Percentiles rank a stretch among this genome's conserved stretches.
Conservation (phyloP, 2,888 invertebrate species). For the Monopis laevigella region DNA sequence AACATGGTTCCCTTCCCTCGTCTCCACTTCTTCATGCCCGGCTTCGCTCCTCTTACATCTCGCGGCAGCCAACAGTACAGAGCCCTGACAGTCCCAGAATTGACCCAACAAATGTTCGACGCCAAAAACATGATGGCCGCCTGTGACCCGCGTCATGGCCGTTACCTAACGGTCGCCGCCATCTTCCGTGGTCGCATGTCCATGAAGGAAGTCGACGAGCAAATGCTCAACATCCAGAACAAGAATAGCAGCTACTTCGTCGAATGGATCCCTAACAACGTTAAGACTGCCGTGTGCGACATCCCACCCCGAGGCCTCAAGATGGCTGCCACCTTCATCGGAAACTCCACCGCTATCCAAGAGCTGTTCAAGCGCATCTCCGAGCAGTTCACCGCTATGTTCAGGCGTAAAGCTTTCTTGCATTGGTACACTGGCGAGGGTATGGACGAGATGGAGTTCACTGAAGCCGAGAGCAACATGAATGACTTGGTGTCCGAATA, state of each 20-base stretch:
- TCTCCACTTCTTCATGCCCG: constrained; percentile 91
- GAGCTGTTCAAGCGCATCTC: constrained; percentile 92
- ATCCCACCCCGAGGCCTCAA: constrained; percentile 89
- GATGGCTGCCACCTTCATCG: constrained; percentile 95
- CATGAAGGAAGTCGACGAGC: constrained; percentile 90
- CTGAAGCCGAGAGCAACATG: constrained; percentile 96
- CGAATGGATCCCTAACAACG: constrained; percentile 89
- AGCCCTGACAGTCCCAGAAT: constrained; percentile 86
- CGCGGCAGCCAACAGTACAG: constrained; percentile 90
- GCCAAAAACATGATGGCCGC: constrained; percentile 97
- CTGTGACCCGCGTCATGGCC: constrained; percentile 88
- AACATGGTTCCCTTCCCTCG: constrained; percentile 88
- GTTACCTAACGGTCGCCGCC: constrained; percentile 88
- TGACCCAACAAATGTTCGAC: constrained; percentile 89
- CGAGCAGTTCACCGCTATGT: constrained; percentile 95
- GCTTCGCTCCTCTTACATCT: constrained; percentile 84
- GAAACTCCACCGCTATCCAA: constrained; percentile 92
- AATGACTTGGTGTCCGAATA: constrained; percentile 93
- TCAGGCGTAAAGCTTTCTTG: constrained; percentile 95
- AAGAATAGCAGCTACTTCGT: constrained; percentile 80
- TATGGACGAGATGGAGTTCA: constrained; percentile 98
- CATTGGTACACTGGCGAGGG: constrained; percentile 98
- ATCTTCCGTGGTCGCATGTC: constrained; percentile 91
- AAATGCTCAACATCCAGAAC: constrained; percentile 80
- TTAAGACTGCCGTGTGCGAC: constrained; percentile 83